Conservation (phyloP, 2,888 invertebrate species). For the Euphydryas editha region DNA sequence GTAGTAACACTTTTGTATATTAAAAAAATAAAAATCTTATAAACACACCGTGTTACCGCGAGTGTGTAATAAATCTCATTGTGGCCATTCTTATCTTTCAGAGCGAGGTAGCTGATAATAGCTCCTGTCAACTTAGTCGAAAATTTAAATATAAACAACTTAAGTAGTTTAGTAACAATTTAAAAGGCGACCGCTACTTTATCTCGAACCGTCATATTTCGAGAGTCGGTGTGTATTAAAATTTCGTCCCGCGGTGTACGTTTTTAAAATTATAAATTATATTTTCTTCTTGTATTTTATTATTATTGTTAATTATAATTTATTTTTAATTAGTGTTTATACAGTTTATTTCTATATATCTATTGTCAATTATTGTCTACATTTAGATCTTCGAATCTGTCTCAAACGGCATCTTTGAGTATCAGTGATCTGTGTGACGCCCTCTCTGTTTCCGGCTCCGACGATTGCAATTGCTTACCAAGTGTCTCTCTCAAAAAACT, state of each 20-base stretch:
- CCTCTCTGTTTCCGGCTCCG: too few species aligned
- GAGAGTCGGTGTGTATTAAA: constrained; percentile 33
- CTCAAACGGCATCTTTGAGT: too few species aligned
- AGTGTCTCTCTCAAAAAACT: too few species aligned
- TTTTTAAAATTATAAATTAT: constrained; percentile 3
- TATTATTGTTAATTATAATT: too few species aligned
- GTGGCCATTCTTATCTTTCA: constrained; percentile 71
- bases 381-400: too few species aligned
- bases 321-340: too few species aligned
- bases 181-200: constrained; percentile 47
- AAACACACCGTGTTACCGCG: constrained; percentile 62
- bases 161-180: constrained; percentile 56
- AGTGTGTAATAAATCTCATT: constrained; percentile 78
- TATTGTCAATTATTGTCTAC: too few species aligned
- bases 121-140: constrained; percentile 64
- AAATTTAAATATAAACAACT: constrained; percentile 75
- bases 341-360: too few species aligned
- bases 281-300: not conserved
- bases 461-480: too few species aligned
- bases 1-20: constrained; percentile 58
- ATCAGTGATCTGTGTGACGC: too few species aligned
- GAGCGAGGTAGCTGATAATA: constrained; percentile 74
- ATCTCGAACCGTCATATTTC: constrained; percentile 50
- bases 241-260: constrained; percentile 2
- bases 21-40: constrained; percentile 47